Base-by-base conservation (phyloP, 2,888 invertebrate species). In the Oithona nana region DNA sequence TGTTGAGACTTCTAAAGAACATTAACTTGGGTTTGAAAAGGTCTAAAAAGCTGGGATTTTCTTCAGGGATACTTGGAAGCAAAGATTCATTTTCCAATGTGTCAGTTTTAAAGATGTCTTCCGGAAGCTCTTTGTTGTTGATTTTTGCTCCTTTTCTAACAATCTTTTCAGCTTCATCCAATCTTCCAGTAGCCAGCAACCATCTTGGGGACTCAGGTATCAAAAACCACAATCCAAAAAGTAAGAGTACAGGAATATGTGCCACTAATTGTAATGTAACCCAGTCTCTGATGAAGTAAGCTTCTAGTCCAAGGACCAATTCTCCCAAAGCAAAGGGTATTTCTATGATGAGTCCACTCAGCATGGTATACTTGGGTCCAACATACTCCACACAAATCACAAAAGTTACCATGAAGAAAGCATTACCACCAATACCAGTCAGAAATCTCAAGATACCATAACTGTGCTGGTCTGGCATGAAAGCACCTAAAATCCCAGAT, bases 311-410 rank as follows among this genome's bases (percentile, higher is more conserved):
- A 16, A 62, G 20, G 16, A 62, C 11, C 1, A 29, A 16, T 24
- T 62, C 62, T 26, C 62, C 62, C 1, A 62, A 29, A 8, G 62
- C 62, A 31, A 62, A 62, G 3, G 62, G 62, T n/a, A 62, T 62
- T 39, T 62, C 62, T 16, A 62, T 62, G 2, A 39, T 24, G 20
- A 62, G 31, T 28, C 62, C 62, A 1, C 55, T 39, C 16, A 62
- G 49, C 39, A 57, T 54, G 28, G 62, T 62, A 49, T 56, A 62
- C 48, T 62, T 30, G 20, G 24, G 20, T n/a, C 62, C 54, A 16
- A 62, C 62, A 24, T 56, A 30, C 26, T 62, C 62, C 24, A 62
- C 62, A 22, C n/a, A 28, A 16, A 62, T 13, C 16, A 62, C 62
- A 56, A 62, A 62, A 2, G 28, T 56, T 20, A 57, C 56, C 62